Evolutionary conservation across 2,113 vertebrate genomes (phyloP).

Genomic region (Eublepharis macularius): DNA sequence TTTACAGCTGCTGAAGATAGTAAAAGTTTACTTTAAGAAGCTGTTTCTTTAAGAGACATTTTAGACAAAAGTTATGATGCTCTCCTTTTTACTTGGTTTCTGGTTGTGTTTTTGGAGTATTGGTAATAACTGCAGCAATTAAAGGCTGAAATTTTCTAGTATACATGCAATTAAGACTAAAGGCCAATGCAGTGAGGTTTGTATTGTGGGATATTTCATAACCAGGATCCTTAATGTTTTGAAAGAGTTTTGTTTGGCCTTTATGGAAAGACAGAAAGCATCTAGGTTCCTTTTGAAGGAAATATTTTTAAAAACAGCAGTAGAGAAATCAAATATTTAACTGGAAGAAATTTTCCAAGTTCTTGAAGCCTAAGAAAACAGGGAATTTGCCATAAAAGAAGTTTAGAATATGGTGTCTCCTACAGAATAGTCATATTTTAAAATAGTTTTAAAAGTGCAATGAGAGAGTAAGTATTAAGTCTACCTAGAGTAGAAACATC

Average conservation of each 20-base stretch:
- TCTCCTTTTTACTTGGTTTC: not conserved
- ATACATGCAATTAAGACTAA: not conserved
- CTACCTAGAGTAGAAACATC: too few relatives aligned
- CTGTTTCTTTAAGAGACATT: constrained; percentile 16
- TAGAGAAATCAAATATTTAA: constrained; percentile 5
- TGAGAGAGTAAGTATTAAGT: not conserved
- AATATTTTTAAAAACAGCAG: constrained; percentile 25
- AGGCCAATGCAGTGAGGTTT: not conserved
- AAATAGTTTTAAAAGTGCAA: not conserved
- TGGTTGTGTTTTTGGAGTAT: not conserved
- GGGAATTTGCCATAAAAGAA: not conserved
- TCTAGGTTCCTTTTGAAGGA: not conserved
- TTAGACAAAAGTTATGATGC: constrained; percentile 1
- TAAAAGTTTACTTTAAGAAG: constrained; percentile 24
- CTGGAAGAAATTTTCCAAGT: not conserved
- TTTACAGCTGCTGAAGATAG: constrained; percentile 22
- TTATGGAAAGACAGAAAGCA: not conserved
- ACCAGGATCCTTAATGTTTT: not conserved
- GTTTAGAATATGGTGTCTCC: not conserved
- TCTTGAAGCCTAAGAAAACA: not conserved
- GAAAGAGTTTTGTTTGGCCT: not conserved
- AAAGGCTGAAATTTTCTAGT: constrained; percentile 19
- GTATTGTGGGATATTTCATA: not conserved
- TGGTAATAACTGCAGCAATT: constrained; percentile 3
- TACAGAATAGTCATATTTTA: not conserved